phyloP scores from a whole-genome alignment of 1,140 invertebrate species.

The Caenorhabditis brenneri region DNA sequence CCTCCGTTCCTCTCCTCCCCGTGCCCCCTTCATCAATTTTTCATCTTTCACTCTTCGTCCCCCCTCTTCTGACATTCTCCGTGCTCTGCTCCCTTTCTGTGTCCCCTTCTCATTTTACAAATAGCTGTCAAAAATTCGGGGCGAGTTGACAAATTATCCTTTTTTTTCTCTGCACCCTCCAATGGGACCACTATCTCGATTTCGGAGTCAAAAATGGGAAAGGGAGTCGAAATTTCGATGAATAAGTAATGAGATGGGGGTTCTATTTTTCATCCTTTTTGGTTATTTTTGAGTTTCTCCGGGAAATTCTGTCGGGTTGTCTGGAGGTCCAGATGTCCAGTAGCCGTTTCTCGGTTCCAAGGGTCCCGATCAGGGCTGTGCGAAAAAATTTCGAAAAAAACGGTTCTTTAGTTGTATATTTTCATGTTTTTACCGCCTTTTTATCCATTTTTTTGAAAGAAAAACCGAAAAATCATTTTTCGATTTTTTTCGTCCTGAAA shows the following conservation, averaged over 20 bases:
- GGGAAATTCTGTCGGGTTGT: not conserved
- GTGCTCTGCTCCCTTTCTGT: not conserved
- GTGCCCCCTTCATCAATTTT: too few relatives aligned
- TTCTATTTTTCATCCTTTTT: not conserved
- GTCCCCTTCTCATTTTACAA: not conserved
- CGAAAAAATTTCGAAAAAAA: too few relatives aligned
- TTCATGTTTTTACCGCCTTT: too few relatives aligned
- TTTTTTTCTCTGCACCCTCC: not conserved
- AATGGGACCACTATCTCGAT: not conserved
- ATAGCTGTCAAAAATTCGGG: constrained; percentile 20
- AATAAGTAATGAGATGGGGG: constrained; percentile 15
- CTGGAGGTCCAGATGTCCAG: not conserved
- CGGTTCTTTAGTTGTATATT: too few relatives aligned
- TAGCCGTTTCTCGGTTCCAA: too few relatives aligned
- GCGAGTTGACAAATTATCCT: constrained; percentile 29
- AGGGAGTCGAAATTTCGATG: constrained; percentile 11
- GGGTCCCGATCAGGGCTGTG: too few relatives aligned
- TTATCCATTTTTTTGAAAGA: too few relatives aligned
- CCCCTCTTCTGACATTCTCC: not conserved
- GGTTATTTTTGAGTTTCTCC: not conserved
- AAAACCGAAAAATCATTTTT: too few relatives aligned
- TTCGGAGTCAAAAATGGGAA: not conserved
- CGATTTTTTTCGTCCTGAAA: too few relatives aligned
- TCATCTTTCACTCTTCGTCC: too few relatives aligned
- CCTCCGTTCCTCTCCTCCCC: too few relatives aligned